A percentile compares a stretch with the other conserved stretches of the same genome.
phyloP scores from a whole-genome alignment of 2,797 vertebrate species.

The Cygnus olor region DNA sequence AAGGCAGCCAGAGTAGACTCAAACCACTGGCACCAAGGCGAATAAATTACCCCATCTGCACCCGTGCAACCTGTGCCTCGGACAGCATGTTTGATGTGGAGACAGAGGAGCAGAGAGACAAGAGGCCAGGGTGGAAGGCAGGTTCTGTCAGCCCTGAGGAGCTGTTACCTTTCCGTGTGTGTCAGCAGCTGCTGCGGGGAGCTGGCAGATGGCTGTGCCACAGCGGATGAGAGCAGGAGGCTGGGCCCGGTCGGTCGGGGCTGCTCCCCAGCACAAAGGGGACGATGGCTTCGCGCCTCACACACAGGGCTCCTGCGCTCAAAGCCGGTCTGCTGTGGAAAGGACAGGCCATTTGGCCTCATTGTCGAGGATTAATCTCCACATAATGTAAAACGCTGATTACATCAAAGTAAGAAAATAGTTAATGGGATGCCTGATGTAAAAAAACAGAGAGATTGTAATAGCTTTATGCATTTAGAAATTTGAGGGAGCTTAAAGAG shows the following conservation, averaged over 20 bases:
- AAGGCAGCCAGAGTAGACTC: background rate
- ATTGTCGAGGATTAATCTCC: slow-evolving; percentile 39
- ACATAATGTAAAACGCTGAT: slow-evolving; percentile 37
- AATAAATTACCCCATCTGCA: background rate
- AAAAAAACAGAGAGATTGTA: slow-evolving; percentile 56
- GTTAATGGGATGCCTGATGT: slow-evolving; percentile 58
- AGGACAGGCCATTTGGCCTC: background rate
- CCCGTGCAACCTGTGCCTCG: too few relatives aligned
- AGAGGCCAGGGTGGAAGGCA: background rate
- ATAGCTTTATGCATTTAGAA: slow-evolving; percentile 61
- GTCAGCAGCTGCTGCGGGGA: background rate
- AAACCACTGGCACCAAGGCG: background rate
- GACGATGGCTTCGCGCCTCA: background rate
- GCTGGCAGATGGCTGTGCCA: background rate
- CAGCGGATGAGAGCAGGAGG: background rate
- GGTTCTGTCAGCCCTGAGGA: background rate
- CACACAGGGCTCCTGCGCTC: background rate
- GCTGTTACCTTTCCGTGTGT: background rate
- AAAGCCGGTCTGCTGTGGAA: background rate
- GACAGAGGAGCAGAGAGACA: background rate
- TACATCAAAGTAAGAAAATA: slow-evolving; percentile 51
- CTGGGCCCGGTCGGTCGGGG: background rate
- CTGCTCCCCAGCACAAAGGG: background rate
- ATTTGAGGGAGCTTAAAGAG: slow-evolving; percentile 50
- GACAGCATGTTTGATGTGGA: background rate